Base-by-base conservation (phyloP, 2,888 invertebrate genomes). In the Eudemis profundana region DNA sequence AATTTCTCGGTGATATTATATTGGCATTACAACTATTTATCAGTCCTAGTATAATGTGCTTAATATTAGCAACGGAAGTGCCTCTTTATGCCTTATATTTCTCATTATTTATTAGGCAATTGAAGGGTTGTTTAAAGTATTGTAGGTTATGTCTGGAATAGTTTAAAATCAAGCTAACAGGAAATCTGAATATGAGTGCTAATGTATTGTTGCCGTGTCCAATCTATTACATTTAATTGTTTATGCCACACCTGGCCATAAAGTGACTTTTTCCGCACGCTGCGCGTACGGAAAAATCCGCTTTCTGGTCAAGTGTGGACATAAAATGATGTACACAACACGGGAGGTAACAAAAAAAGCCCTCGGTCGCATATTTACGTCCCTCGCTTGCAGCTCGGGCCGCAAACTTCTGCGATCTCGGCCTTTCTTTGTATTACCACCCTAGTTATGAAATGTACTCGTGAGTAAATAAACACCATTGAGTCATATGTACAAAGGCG, bases 31-130 rank as follows among this genome's bases (percentile, higher is more conserved):
- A 51, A 51, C 57, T 64, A 64, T 57, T 64, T 64, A 50, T 64
- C 23, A 64, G 36, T 50, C 38, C 40, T 60, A 66, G 53, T 53
- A 47, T 59, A 46, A 51, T 57, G 40, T 65, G 56, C 74, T 75
- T 76, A 75, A 75, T 76, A 77, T 81, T 81, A 78, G 81, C 74
- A 80, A 86, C 80, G 75, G 74, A 78, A 85, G 89, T 88, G 89
- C 89, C 89, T 89, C 83, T 78, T 81, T 77, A 78, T 85, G 88
- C 88, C 88, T 89, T 87, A 83, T 72, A 70, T 75, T 74, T 76
- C 75, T 73, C 74, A 72, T 73, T 63, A 70, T 69, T 71, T 73
- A 69, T 74, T 72, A 69, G 72, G 75, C 69, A 68, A 67, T 68
- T 64, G 38, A 51, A 61, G 57, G 61, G 50, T 49, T 61, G 51